Conservation (phyloP, 2,113 vertebrate genomes). For the Halichoerus grypus region DNA sequence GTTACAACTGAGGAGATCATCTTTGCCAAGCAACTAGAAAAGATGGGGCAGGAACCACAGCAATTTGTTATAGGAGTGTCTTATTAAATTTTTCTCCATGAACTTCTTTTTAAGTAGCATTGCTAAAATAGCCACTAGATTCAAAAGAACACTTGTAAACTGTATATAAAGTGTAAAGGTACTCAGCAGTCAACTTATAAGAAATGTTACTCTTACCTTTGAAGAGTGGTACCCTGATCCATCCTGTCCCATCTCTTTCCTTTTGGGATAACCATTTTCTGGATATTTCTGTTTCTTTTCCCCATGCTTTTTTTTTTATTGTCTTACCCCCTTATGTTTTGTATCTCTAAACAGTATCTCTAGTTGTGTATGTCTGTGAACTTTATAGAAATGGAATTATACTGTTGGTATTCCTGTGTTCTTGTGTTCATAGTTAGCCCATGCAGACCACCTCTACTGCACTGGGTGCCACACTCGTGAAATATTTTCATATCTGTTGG, state of each 20-base stretch:
- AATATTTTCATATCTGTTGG: not conserved
- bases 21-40: not conserved
- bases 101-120: constrained; percentile 36
- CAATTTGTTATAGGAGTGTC: not conserved
- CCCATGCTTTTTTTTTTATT: not conserved
- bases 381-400: not conserved
- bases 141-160: not conserved
- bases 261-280: not conserved
- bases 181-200: not conserved
- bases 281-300: not conserved
- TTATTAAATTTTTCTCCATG: constrained; percentile 8
- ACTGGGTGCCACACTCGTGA: not conserved
- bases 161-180: not conserved
- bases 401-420: not conserved
- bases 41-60: not conserved
- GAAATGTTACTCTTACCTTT: not conserved
- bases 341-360: not conserved
- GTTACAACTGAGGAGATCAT: not conserved
- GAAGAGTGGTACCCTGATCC: not conserved
- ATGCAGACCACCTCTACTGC: not conserved
- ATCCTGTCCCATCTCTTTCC: not conserved
- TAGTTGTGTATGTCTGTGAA: not conserved
- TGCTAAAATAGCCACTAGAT: not conserved
- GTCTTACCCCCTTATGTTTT: not conserved
- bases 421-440: not conserved